Evolutionary conservation across 2,797 vertebrate genomes (phyloP), one percentile per base, ranked within the genome.

Genomic region (Poeciliopsis turneri): DNA sequence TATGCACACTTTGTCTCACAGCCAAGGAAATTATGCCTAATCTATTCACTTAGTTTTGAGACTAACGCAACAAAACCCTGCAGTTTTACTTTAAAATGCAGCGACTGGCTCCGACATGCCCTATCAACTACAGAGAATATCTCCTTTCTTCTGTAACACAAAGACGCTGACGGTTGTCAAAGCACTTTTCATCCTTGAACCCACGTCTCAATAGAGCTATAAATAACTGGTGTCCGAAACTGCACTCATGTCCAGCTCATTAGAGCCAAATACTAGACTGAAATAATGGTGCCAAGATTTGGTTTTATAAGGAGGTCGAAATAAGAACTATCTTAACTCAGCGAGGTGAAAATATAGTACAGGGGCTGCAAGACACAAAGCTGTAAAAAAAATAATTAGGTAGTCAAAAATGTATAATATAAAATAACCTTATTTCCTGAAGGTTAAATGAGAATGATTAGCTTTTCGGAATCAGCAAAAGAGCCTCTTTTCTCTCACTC

Each of bases 201-300:
- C 87, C 61, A 45, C 59, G 79, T 88, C 86, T 91, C 87, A 61
- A 85, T 66, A n/a, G 76, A 80, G 85, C 86, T 92, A 91, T 91
- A 91, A 94, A 93, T 93, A 92, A 88, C 86, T 81, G 77, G 82
- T 78, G 82, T 87, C 82, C 77, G 80, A 84, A 87, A 78, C 85
- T 87, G 78, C 66, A 78, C 82, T 88, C 83, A 84, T 70, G 86
- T 86, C 84, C 79, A 82, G 84, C 90, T 93, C 92, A 89, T 94
- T 93, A 93, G 87, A 87, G 82, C 46, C 78, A 85, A 61, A 57
- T 78, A 78, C 92, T 89, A 88, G 76, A 81, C 51, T 76, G 66
- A 86, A 86, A 91, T 86, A 91, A 89, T 88, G 82, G 82, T 80
- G 78, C 82, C 78, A 73, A 73, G 78, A 83, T 83, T 81, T 68